Percentiles rank a stretch among this genome's conserved stretches.
These are phyloP conservation scores for Ormyrus rosae DNA, from an alignment of 2,888 invertebrate genomes.

Conservation along the genomic window DNA sequence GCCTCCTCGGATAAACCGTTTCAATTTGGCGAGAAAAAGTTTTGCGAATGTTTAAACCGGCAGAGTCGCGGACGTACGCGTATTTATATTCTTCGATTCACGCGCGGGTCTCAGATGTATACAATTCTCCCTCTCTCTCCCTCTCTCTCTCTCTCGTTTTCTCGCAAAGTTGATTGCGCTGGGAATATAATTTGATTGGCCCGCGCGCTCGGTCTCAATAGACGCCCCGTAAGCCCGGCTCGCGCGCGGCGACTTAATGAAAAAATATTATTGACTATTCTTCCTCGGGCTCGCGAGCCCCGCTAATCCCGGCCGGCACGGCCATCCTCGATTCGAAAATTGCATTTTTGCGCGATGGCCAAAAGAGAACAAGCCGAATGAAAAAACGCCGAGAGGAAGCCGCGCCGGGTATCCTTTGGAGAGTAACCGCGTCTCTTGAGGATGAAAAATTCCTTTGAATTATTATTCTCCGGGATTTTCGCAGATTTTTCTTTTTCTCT, in stretches of 20 bases:
- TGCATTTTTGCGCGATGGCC: constrained; percentile 57
- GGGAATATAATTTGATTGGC: constrained; percentile 74
- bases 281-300: constrained; percentile 56
- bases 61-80: too few species aligned
- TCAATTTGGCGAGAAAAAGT: too few species aligned
- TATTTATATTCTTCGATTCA: constrained; percentile 13
- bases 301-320: constrained; percentile 47
- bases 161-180: constrained; percentile 69
- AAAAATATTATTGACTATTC: constrained; percentile 70
- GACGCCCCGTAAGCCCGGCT: constrained; percentile 50
- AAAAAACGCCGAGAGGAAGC: neutral
- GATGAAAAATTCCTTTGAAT: neutral
- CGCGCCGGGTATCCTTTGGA: neutral
- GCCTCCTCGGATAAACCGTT: too few species aligned
- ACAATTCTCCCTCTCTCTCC: constrained; percentile 33
- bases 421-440: neutral
- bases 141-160: constrained; percentile 1
- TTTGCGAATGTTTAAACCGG: too few species aligned
- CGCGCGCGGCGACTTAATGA: constrained; percentile 61
- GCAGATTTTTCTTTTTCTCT: too few species aligned
- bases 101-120: neutral
- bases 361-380: constrained; percentile 18
- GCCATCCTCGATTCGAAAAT: constrained; percentile 53
- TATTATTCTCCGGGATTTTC: too few species aligned
- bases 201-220: constrained; percentile 65